Conservation (phyloP, 2,797 vertebrate genomes). For the Leptatherina wallacei region DNA sequence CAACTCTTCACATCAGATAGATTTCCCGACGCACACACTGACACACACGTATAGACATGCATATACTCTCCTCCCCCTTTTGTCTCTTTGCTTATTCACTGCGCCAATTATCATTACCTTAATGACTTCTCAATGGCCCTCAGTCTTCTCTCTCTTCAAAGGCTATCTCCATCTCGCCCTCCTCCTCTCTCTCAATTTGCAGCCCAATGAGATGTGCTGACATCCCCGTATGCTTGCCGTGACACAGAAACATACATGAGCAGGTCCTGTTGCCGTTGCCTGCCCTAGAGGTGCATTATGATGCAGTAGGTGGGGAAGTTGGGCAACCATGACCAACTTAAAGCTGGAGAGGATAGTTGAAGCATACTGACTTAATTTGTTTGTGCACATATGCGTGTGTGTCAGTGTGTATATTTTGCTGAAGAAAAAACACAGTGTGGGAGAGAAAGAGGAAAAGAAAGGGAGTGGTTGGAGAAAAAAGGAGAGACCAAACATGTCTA, state of each 20-base stretch:
- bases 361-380: conserved; percentile 31
- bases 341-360: conserved; percentile 46
- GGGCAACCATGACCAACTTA: conserved; percentile 32
- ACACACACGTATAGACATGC: conserved; percentile 32
- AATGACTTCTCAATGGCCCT: conserved; percentile 82
- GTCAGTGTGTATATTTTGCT: conserved; percentile 25
- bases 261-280: conserved; percentile 24
- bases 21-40: not conserved
- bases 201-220: conserved; percentile 73
- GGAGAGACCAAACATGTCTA: conserved; percentile 64
- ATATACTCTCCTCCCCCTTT: conserved; percentile 55
- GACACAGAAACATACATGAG: conserved; percentile 21
- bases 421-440: conserved; percentile 14
- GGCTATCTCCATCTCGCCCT: conserved; percentile 70
- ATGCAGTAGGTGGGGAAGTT: conserved; percentile 53
- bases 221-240: conserved; percentile 45
- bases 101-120: conserved; percentile 81
- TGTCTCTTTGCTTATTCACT: conserved; percentile 80
- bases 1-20: conserved; percentile 57
- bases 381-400: conserved; percentile 7
- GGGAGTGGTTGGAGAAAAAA: conserved; percentile 38
- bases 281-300: conserved; percentile 32
- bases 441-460: conserved; percentile 23
- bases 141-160: conserved; percentile 74
- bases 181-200: conserved; percentile 70